Conservation (phyloP, 1,140 invertebrate species). For the Laodelphax striatellus region DNA sequence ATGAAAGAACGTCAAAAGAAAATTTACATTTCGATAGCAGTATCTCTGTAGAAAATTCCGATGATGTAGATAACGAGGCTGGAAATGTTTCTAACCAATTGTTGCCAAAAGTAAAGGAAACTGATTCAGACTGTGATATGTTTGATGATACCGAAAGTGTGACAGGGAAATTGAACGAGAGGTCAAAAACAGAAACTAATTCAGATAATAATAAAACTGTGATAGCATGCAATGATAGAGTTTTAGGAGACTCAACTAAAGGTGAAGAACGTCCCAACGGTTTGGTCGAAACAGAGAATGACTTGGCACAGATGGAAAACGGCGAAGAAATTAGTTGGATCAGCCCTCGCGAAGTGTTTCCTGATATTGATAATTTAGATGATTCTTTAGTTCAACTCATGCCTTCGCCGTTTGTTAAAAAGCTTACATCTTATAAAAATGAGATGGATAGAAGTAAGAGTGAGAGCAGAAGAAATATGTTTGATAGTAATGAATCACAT, state of each 20-base stretch:
- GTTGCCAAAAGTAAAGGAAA: too few species aligned
- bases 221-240: not conserved
- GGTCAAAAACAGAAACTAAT: not conserved
- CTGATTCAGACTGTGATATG: too few species aligned
- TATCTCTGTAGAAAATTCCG: too few species aligned
- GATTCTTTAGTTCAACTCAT: conserved; percentile 5
- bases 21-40: too few species aligned
- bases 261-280: not conserved
- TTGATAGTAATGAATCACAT: not conserved
- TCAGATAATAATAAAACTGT: not conserved
- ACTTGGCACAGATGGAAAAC: not conserved
- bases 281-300: not conserved
- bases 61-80: too few species aligned
- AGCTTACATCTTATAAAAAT: not conserved
- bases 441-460: not conserved
- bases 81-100: too few species aligned
- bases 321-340: conserved; percentile 10
- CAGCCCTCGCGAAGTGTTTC: conserved; percentile 19
- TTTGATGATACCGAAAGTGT: not conserved
- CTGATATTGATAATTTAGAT: conserved; percentile 18
- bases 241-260: not conserved
- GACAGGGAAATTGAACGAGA: not conserved
- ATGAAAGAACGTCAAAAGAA: too few species aligned
- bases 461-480: not conserved
- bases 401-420: conserved; percentile 6